Percentiles rank a stretch among this genome's conserved stretches.
Evolutionary conservation across 2,113 vertebrate genomes (phyloP).

Genomic region (Ophthalmolycus amberensis): DNA sequence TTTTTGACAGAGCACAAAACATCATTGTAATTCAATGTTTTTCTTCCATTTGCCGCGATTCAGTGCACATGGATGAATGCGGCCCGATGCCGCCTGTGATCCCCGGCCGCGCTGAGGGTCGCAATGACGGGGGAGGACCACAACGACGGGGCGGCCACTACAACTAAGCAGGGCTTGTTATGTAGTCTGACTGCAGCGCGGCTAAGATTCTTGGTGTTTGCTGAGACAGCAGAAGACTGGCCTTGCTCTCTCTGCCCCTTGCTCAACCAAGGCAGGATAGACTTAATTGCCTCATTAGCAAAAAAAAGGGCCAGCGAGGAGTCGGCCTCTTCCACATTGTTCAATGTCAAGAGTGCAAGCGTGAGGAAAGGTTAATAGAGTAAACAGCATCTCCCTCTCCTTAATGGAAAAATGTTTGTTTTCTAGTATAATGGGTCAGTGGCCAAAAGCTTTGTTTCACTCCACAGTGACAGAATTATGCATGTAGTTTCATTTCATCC

Average conservation of each 20-base stretch:
- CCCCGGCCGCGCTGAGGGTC: slow-evolving; percentile 45
- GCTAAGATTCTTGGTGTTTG: slow-evolving; percentile 73
- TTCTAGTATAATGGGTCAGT: slow-evolving; percentile 48
- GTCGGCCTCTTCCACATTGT: slow-evolving; percentile 75
- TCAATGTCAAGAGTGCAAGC: slow-evolving; percentile 81
- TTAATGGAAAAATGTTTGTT: slow-evolving; percentile 67
- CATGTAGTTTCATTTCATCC: slow-evolving; percentile 51
- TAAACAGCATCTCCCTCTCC: slow-evolving; percentile 71
- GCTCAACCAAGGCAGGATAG: slow-evolving; percentile 72
- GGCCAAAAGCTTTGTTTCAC: slow-evolving; percentile 49
- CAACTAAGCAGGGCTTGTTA: slow-evolving; percentile 52
- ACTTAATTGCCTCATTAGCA: slow-evolving; percentile 86
- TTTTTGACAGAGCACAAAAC: slow-evolving; percentile 26
- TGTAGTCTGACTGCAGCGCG: slow-evolving; percentile 61
- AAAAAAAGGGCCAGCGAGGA: slow-evolving; percentile 68
- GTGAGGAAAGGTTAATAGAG: slow-evolving; percentile 82
- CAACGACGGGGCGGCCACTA: slow-evolving; percentile 26
- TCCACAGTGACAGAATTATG: slow-evolving; percentile 31
- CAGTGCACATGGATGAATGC: slow-evolving; percentile 41
- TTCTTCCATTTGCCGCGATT: slow-evolving; percentile 39
- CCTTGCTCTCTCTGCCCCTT: slow-evolving; percentile 65
- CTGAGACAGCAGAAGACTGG: slow-evolving; percentile 81
- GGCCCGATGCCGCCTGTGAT: slow-evolving; percentile 52
- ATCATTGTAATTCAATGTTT: slow-evolving; percentile 30
- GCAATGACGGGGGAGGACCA: slow-evolving; percentile 41